Evolutionary conservation across 2,888 invertebrate species (phyloP).

Genomic region (Ichneumoninae sp.): DNA sequence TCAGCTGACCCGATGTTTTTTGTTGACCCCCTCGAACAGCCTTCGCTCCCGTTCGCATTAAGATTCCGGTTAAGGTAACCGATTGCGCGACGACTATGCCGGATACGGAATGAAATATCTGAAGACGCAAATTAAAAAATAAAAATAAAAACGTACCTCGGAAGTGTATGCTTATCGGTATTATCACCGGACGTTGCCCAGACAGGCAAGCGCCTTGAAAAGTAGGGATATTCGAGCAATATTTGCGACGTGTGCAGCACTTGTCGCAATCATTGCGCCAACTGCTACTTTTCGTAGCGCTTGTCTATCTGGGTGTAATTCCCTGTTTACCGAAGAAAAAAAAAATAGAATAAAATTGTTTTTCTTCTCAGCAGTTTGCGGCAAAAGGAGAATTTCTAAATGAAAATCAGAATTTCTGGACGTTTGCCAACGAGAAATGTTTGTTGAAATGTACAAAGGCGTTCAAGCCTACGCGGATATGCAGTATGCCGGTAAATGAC

Average conservation of each 20-base stretch:
- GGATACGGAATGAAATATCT: slow-evolving; percentile 24
- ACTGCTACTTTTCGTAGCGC: too few relatives aligned
- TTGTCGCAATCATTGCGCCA: too few relatives aligned
- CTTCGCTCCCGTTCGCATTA: slow-evolving; percentile 52
- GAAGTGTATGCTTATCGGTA: slow-evolving; percentile 14
- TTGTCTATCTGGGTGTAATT: neutral
- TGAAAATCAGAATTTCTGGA: neutral
- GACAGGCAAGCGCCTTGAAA: too few relatives aligned
- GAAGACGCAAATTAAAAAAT: neutral
- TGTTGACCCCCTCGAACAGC: slow-evolving; percentile 6
- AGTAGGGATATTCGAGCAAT: too few relatives aligned
- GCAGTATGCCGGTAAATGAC: neutral
- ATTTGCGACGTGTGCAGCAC: too few relatives aligned
- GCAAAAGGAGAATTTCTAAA: neutral
- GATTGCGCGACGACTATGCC: slow-evolving; percentile 54
- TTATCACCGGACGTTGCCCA: slow-evolving; percentile 8
- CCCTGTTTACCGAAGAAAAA: neutral
- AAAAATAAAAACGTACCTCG: slow-evolving; percentile 20
- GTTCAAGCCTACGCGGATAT: neutral
- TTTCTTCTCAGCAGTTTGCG: neutral
- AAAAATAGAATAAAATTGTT: slow-evolving; percentile 23
- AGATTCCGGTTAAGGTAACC: slow-evolving; percentile 68
- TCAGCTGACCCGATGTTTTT: slow-evolving; percentile 12
- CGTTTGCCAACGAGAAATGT: neutral
- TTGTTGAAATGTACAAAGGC: neutral